phyloP scores from a whole-genome alignment of 2,888 invertebrate species.

The Pyrrhia umbra region DNA sequence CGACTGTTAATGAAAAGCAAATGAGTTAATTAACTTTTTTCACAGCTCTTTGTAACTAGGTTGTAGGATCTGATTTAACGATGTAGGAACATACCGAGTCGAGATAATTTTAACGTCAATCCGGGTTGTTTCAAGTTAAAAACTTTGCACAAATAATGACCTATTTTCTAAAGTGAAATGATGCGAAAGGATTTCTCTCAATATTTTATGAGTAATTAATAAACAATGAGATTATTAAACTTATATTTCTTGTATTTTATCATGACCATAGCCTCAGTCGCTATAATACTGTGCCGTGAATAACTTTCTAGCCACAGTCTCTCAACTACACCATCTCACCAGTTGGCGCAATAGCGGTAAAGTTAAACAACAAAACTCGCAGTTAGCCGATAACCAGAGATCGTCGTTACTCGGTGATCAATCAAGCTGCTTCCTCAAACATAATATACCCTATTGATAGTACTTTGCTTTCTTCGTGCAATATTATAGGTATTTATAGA shows the following conservation, averaged over 20 bases:
- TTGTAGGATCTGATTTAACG: neutral
- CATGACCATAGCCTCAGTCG: neutral
- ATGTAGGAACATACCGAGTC: neutral
- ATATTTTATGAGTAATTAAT: no score
- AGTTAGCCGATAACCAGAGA: constrained; percentile 5
- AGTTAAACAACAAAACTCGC: constrained; percentile 17
- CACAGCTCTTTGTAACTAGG: neutral
- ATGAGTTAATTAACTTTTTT: constrained; percentile 24
- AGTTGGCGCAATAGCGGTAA: constrained; percentile 5
- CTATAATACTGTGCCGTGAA: neutral
- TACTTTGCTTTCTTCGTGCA: neutral
- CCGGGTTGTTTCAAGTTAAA: neutral
- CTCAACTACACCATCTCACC: neutral
- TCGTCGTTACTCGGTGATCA: constrained; percentile 23
- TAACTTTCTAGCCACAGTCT: neutral
- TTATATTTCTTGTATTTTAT: neutral
- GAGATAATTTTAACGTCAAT: neutral
- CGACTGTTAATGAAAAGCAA: constrained; percentile 9
- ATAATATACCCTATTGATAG: constrained; percentile 21
- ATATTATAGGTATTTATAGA: neutral
- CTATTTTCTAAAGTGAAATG: no score
- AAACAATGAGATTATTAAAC: no score
- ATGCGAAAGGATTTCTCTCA: no score
- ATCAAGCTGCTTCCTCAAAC: constrained; percentile 23
- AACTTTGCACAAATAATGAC: neutral